Evolutionary conservation across 2,888 invertebrate species (phyloP).

Genomic region (Megamerina dolium): DNA sequence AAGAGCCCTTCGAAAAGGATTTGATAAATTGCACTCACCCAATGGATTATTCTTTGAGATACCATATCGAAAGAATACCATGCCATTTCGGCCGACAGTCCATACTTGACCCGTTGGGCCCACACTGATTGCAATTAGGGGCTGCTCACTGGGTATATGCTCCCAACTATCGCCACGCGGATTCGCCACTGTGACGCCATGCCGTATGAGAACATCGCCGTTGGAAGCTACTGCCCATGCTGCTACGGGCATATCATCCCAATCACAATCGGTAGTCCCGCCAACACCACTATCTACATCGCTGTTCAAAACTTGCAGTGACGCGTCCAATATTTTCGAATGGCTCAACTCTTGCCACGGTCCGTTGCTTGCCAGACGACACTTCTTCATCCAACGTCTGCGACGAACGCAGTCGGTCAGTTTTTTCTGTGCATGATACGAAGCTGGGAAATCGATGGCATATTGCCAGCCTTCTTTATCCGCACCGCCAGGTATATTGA

Average conservation of each 20-base stretch:
- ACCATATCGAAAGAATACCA: slow-evolving; percentile 73
- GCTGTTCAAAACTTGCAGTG: slow-evolving; percentile 61
- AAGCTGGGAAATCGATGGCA: slow-evolving; percentile 84
- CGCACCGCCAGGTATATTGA: slow-evolving; percentile 80
- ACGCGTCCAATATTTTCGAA: slow-evolving; percentile 74
- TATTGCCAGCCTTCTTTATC: slow-evolving; percentile 94
- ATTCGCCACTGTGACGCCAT: slow-evolving; percentile 66
- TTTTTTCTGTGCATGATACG: slow-evolving; percentile 77
- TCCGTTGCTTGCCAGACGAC: slow-evolving; percentile 74
- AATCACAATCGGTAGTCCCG: too few relatives aligned
- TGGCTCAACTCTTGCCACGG: slow-evolving; percentile 87
- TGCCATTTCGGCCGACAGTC: slow-evolving; percentile 80
- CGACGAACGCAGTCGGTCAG: slow-evolving; percentile 86
- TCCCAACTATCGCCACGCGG: slow-evolving; percentile 61
- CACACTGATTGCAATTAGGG: slow-evolving; percentile 65
- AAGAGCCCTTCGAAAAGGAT: neutral
- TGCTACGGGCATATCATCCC: slow-evolving; percentile 48
- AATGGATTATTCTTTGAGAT: slow-evolving; percentile 62
- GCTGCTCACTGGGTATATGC: slow-evolving; percentile 64
- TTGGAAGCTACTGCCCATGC: slow-evolving; percentile 83
- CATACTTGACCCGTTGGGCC: slow-evolving; percentile 67
- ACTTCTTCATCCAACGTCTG: slow-evolving; percentile 76
- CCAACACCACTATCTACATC: slow-evolving; percentile 29
- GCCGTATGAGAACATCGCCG: slow-evolving; percentile 78
- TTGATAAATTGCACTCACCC: slow-evolving; percentile 41